Base-by-base conservation (phyloP, 2,888 invertebrate genomes). In the Cheilosia urbana region DNA sequence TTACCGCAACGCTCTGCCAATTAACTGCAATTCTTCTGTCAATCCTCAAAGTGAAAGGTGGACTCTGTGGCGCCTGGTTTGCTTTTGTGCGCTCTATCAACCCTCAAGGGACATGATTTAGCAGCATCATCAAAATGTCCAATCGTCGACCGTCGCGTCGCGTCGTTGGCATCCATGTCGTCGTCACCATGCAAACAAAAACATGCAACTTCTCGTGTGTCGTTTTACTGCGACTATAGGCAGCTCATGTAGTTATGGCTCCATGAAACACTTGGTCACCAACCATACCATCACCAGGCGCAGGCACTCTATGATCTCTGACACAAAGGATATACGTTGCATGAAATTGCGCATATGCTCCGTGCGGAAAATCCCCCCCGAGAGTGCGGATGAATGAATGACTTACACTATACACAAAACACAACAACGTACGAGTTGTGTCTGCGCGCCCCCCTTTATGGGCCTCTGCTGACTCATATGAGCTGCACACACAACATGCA, bases 71-170 rank as follows among this genome's bases (percentile, higher is more conserved):
- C 81, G 85, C 85, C 85, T 77, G 15, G 62, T 72, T 72, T 55
- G 49, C 63, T 51, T 81, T 85, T 81, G 81, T 81, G 21, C 68
- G 71, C 40, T 81, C 85, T 55, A 85, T 85, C 81, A 81, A 77
- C 81, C 85, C 85, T 77, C 85, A 72, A 81, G 85, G 85, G 85
- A 85, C 85, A 85, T 85, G 65, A 85, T 85, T 85, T 81, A 85
- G 85, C 80, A 75, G 75, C 76, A 77, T 76, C 80, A 80, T 80
- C 75, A 65, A 75, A 76, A 79, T 66, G 75, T 80, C 65, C 75
- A 80, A 73, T 71, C 51, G 45, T 69, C 30, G 68, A 53, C 53
- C 51, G 58, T 19, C 34, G 9, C 58, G 27, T 37, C 40, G 58
- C 69, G 27, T 27, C 27, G 27, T 1, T 27, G 27, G 27, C 27